A percentile compares a stretch with the other conserved stretches of the same genome.
phyloP scores from a whole-genome alignment of 2,797 vertebrate species.

The Vultur gryphus region DNA sequence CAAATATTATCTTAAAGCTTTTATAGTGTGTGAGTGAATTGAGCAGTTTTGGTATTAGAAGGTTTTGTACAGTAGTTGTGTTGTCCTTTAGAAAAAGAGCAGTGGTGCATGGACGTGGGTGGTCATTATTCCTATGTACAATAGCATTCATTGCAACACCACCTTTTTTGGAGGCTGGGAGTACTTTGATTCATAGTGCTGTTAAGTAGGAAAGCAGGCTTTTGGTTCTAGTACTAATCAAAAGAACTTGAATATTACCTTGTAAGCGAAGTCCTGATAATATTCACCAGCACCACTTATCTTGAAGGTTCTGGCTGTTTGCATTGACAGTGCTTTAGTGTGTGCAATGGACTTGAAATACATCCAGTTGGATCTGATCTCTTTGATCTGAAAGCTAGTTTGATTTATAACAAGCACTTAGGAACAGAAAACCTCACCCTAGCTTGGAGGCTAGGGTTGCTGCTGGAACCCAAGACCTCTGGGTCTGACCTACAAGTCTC shows the following conservation, averaged over 20 bases:
- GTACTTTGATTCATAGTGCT: background rate
- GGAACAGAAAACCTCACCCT: background rate
- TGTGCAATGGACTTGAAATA: background rate
- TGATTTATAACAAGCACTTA: background rate
- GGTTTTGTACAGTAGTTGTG: background rate
- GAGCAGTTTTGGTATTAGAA: background rate
- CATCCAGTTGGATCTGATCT: background rate
- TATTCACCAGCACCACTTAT: background rate
- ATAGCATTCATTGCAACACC: background rate
- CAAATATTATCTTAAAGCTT: background rate
- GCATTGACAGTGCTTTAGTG: background rate
- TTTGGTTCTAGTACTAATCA: background rate
- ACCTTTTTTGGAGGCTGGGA: background rate
- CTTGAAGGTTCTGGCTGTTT: background rate
- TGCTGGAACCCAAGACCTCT: background rate
- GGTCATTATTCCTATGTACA: background rate
- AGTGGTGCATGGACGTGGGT: too few relatives aligned
- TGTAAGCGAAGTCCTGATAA: background rate
- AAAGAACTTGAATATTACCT: background rate
- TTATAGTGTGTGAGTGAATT: background rate
- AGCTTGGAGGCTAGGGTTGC: background rate
- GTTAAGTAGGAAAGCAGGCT: background rate
- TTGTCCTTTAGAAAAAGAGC: background rate
- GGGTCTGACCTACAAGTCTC: background rate
- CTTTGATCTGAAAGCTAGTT: background rate